phyloP scores from a whole-genome alignment of 1,140 invertebrate genomes.

The Phymastichus coffea region DNA sequence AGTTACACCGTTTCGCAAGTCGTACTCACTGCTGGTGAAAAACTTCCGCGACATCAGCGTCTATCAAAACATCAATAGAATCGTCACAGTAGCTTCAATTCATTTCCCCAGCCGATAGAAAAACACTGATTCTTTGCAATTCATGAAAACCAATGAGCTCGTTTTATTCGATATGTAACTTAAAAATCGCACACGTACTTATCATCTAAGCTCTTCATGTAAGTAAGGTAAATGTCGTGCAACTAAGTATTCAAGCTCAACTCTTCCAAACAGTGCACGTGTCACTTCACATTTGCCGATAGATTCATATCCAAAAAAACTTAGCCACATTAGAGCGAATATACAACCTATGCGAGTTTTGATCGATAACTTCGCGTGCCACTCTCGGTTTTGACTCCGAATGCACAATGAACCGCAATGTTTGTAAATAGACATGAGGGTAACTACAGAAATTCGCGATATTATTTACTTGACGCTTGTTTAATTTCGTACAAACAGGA shows the following conservation, averaged over 20 bases:
- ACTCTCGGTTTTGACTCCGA: slow-evolving; percentile 21
- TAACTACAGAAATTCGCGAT: slow-evolving; percentile 22
- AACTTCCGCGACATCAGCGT: slow-evolving; percentile 40
- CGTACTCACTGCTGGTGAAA: slow-evolving; percentile 34
- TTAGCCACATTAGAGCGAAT: slow-evolving; percentile 26
- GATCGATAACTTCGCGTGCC: slow-evolving; percentile 30
- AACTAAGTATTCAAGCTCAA: background rate
- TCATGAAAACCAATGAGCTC: slow-evolving; percentile 18
- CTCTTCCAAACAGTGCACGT: slow-evolving; percentile 28
- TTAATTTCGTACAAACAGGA: slow-evolving; percentile 18
- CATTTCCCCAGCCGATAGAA: slow-evolving; percentile 32
- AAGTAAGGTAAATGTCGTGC: slow-evolving; percentile 25
- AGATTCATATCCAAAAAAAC: slow-evolving; percentile 21
- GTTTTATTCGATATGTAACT: slow-evolving; percentile 20
- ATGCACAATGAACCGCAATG: slow-evolving; percentile 23
- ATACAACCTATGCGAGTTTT: slow-evolving; percentile 30
- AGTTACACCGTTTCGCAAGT: slow-evolving; percentile 36
- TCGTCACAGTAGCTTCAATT: background rate
- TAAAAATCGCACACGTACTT: slow-evolving; percentile 30
- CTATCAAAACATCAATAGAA: slow-evolving; percentile 36
- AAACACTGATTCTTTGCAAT: slow-evolving; percentile 26
- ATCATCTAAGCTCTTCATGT: slow-evolving; percentile 23
- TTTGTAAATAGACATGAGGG: slow-evolving; percentile 31
- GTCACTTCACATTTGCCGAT: slow-evolving; percentile 8
- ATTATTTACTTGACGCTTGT: slow-evolving; percentile 8